Base-by-base conservation (phyloP, 1,140 invertebrate species). In the Heterodera carotae region DNA sequence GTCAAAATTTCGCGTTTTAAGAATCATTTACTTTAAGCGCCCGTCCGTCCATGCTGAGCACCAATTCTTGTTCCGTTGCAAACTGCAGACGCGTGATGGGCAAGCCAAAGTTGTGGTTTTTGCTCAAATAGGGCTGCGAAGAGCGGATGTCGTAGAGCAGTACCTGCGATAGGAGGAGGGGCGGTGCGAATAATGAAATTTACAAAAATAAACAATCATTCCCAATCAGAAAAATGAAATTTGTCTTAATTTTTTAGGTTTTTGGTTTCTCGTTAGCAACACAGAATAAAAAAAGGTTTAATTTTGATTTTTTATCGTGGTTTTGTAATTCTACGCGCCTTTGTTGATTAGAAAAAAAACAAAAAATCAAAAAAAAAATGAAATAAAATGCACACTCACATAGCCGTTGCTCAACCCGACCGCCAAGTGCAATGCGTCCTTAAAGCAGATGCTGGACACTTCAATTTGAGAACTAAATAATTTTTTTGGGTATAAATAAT, bases 121-220 rank as follows among this genome's bases (percentile, higher is more conserved):
- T 98, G 0, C 95, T 89, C 36, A 93, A 88, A 53, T 93, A 90
- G 18, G 97, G 96, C 87, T 93, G 94, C 82, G 92, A 92, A 6
- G 95, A 93, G 79, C 97, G 91, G 69, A 99, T 92, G 88, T 99
- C 97, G 88, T 97, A 99, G 0, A 99, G 88, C 4, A 98, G 89
- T 36, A 98, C 85, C 88, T 91, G 77, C 71, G 87, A 80, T 22
- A 34, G 82, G 66, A 77, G 67, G 78, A 27, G 25, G 67, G 36
- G 4, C 10, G 36, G 2, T 71, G 43, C 34, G 56, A 36, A 75
- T 4, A 3, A 60, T 22, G 15, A 12, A 34, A 15, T 76, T 34
- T 77, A 22, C 29, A 15, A 76, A 64, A 43, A 36, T 10, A 6
- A 36, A 36, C 34, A 60, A 75, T 22, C 1, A 33, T 48, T 69